Evolutionary conservation across 2,888 invertebrate species (phyloP), one percentile per base, ranked within the genome.

Genomic region (Drosophila hamatofila): DNA sequence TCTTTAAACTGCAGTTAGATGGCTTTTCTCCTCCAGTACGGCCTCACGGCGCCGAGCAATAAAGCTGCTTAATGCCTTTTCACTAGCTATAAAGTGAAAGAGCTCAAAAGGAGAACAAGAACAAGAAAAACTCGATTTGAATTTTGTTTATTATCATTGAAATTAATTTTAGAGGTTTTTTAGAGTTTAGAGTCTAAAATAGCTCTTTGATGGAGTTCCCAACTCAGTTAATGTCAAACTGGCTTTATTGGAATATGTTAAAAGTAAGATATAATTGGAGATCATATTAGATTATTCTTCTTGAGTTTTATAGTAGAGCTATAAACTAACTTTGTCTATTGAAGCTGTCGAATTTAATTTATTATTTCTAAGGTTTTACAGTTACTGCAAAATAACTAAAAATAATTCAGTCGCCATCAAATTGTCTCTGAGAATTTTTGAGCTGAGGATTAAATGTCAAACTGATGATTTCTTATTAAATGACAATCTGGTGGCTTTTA

Each of bases 1-100:
- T 58, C 55, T 30, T 76, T 76, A 78, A 73, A 55, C 69, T 58
- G 68, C 52, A 60, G n/a, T 72, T 72, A 63, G 57, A 73, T 57
- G 58, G 41, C 48, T 37, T n/a, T 39, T 37, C 23, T 11, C 21
- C 14, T 42, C 2, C n/a, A 14, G 21, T 33, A n/a, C 9, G 25
- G 48, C 23, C 21, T 33, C 21, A n/a, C 37, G 37, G 18, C 27
- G 8, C 37, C 7, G n/a, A 1, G 33, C 51, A n/a, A 65, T 30
- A 63, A 16, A 48, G 12, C 16, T 7, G 41, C 18, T 27, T 42
- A 27, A 9, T 21, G 51, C n/a, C 27, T 23, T 25, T 21, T 14
- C 9, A 3, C 23, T 6, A n/a, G 30, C n/a, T 44, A 12, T 11
- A 1, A 12, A 12, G 6, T 12, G 21, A 7, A 21, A 11, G n/a